A percentile compares a stretch with the other conserved stretches of the same genome.
These are phyloP conservation scores for Formica selysi DNA, from an alignment of 1,140 invertebrate species.

Conservation along the genomic window DNA sequence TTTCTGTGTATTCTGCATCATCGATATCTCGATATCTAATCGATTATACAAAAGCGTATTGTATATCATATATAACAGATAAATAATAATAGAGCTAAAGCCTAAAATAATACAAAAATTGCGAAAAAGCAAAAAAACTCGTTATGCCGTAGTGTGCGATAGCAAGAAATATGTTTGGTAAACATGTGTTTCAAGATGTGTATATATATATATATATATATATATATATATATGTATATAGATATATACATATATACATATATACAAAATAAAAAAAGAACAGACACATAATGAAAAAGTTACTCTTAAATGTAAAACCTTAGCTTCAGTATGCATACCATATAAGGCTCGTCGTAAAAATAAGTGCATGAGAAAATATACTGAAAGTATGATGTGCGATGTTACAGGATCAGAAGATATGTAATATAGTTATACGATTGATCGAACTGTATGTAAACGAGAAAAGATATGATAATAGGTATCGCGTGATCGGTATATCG, in stretches of 20 bases:
- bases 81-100: conserved; percentile 34
- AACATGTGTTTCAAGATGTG: conserved; percentile 24
- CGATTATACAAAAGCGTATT: conserved; percentile 5
- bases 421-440: background rate
- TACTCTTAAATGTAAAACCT: conserved; percentile 40
- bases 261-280: background rate
- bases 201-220: background rate
- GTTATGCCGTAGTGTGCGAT: conserved; percentile 34
- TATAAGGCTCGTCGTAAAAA: conserved; percentile 36
- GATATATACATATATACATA: too few species aligned
- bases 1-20: conserved; percentile 51
- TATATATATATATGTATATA: too few species aligned
- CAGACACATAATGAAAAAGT: conserved; percentile 29
- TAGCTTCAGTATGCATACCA: conserved; percentile 27
- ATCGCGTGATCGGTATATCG: conserved; percentile 47
- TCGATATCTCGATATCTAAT: background rate
- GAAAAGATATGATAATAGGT: conserved; percentile 2
- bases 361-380: conserved; percentile 57
- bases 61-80: conserved; percentile 30
- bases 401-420: background rate
- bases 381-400: background rate
- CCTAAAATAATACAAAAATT: conserved; percentile 19
- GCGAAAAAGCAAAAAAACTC: conserved; percentile 7
- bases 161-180: conserved; percentile 37
- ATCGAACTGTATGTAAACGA: background rate